Percentiles rank a stretch among this genome's conserved stretches.
Evolutionary conservation across 2,888 invertebrate genomes (phyloP).

Genomic region (Hyposoter dolosus): DNA sequence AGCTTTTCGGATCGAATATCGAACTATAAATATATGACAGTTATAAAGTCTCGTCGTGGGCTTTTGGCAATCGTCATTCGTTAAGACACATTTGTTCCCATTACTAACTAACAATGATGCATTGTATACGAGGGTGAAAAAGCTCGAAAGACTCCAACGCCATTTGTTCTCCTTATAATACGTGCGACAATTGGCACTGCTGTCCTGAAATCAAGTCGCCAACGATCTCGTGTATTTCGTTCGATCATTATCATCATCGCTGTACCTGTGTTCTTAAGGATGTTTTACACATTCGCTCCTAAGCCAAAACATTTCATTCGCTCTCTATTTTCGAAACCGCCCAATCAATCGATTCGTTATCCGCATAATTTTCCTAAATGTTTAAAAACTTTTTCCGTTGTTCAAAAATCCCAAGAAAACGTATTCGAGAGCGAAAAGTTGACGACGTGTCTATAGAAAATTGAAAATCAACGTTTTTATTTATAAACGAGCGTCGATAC

Average conservation of each 20-base stretch:
- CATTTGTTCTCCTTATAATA: slow-evolving; percentile 59
- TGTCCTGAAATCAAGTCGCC: slow-evolving; percentile 38
- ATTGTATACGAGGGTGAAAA: slow-evolving; percentile 33
- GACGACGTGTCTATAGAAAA: background rate
- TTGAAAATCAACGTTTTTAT: background rate
- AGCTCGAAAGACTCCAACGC: slow-evolving; percentile 32
- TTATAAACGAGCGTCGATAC: background rate
- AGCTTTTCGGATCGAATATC: background rate
- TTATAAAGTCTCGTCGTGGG: background rate
- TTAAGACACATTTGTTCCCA: slow-evolving; percentile 38
- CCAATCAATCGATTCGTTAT: background rate
- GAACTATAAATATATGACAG: background rate
- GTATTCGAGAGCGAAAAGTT: background rate
- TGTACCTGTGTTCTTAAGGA: slow-evolving; percentile 4
- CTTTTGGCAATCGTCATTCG: slow-evolving; percentile 55
- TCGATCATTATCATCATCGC: slow-evolving; percentile 42
- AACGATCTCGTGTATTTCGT: slow-evolving; percentile 16
- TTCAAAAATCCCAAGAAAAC: background rate
- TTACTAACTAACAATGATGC: slow-evolving; percentile 63
- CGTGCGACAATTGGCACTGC: slow-evolving; percentile 62
- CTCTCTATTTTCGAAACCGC: background rate
- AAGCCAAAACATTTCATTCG: slow-evolving; percentile 3
- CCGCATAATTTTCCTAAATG: background rate
- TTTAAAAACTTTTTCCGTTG: background rate
- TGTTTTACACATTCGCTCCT: slow-evolving; percentile 6